Evolutionary conservation across 2,797 vertebrate species (phyloP), one percentile per base, ranked within the genome.

Genomic region (Erethizon dorsatum): DNA sequence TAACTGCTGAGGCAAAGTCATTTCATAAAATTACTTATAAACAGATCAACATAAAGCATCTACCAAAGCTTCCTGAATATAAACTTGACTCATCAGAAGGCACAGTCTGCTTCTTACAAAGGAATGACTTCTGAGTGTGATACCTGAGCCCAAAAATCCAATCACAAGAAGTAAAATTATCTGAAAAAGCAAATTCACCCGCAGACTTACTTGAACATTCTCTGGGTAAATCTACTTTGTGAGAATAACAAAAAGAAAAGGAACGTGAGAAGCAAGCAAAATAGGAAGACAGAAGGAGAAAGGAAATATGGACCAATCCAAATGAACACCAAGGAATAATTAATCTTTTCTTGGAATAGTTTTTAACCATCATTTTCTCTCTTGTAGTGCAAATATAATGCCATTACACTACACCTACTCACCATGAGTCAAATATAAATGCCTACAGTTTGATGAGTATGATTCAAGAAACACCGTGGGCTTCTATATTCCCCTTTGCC

Each of bases 11-110:
- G 41, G 45, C 18, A 56, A 47, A 11, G 79, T 22, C 65, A 79
- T 33, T 96, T 92, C 69, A 85, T 91, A 83, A 73, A 95, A 94
- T 47, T 22, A 75, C n/a, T 94, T 65, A 9, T 12, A 69, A 59
- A 33, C 41, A 33, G 26, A 90, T 71, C 61, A 95, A 77, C 41
- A 86, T 4, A 54, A 88, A 20, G n/a, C 54, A 83, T 52, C 61
- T 54, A 52, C 50, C 31, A 47, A 17, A 57, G 52, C 28, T 94
- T 75, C 83, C 84, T 69, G 41, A 71, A 52, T 47, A 87, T 50
- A 71, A 90, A 71, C 50, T 52, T 69, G 31, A 88, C 52, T 59
- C 24, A 59, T 59, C n/a, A 78, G 31, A 83, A 91, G 20, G 26
- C 52, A 75, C n/a, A 41, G 54, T 37, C 67, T 79, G 31, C 18